Percentiles rank a stretch among this genome's conserved stretches.
These are phyloP conservation scores for Cynaeus angustus DNA, from an alignment of 2,888 invertebrate species.

Conservation along the genomic window DNA sequence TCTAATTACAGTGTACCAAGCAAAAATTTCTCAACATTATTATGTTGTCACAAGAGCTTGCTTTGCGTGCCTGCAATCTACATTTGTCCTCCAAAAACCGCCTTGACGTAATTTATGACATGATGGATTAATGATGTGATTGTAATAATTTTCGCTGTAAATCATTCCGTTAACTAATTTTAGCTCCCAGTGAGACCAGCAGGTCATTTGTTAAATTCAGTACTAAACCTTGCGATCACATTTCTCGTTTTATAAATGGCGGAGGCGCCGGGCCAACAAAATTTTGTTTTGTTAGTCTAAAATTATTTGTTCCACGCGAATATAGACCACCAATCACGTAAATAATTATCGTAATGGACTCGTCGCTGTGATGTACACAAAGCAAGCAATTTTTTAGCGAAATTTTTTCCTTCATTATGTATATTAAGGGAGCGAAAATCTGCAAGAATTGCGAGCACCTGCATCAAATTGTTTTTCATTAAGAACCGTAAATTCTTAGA, in stretches of 20 bases:
- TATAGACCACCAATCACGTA: too few relatives aligned
- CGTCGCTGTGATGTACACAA: neutral
- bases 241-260: neutral
- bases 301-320: too few relatives aligned
- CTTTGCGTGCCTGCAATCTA: slow-evolving; percentile 6
- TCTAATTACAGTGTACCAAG: too few relatives aligned
- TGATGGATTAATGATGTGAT: slow-evolving; percentile 34
- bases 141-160: slow-evolving; percentile 28
- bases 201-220: slow-evolving; percentile 9
- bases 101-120: slow-evolving; percentile 25
- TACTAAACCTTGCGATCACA: neutral
- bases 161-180: slow-evolving; percentile 33
- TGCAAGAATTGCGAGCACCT: slow-evolving; percentile 27
- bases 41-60: slow-evolving; percentile 11
- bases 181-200: slow-evolving; percentile 6
- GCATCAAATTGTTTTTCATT: slow-evolving; percentile 25
- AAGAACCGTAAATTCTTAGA: slow-evolving; percentile 24
- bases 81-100: neutral
- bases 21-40: neutral
- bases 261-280: slow-evolving; percentile 7
- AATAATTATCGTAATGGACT: slow-evolving; percentile 9
- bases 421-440: slow-evolving; percentile 23
- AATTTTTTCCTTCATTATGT: slow-evolving; percentile 28
- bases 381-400: slow-evolving; percentile 10
- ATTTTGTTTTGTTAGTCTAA: too few relatives aligned